Conservation (phyloP, 92 coral and sea anemone genomes). For the Actinostola sp. region DNA sequence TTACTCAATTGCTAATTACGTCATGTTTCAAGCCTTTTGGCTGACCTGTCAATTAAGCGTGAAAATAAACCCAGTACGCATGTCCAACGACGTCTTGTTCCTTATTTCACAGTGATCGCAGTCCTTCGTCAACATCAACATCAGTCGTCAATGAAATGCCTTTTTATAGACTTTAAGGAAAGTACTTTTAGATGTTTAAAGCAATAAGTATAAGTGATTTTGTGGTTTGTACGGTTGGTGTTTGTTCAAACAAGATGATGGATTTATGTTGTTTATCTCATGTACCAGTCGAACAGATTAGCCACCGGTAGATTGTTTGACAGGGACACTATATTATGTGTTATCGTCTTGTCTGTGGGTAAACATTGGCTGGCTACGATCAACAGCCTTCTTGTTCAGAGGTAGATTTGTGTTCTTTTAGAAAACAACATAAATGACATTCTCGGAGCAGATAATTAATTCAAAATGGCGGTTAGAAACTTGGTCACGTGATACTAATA, state of each 20-base stretch:
- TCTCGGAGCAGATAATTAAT: too few species aligned
- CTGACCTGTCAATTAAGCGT: constrained; percentile 58
- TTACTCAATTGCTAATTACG: constrained; percentile 74
- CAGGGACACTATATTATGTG: too few species aligned
- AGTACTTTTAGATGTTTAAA: background rate
- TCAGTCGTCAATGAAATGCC: too few species aligned
- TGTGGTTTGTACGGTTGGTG: background rate
- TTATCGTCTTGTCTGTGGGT: too few species aligned
- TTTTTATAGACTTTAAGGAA: too few species aligned
- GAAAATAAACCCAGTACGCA: constrained; percentile 36
- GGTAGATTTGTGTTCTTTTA: too few species aligned
- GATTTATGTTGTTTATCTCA: background rate
- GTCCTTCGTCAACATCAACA: too few species aligned
- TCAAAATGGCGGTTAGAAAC: too few species aligned
- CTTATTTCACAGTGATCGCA: constrained; percentile 66
- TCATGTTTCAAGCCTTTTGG: constrained; percentile 68
- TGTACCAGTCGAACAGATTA: background rate
- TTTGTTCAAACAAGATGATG: background rate
- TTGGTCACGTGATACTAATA: too few species aligned
- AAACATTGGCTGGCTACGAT: too few species aligned
- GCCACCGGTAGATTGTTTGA: background rate
- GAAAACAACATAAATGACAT: too few species aligned
- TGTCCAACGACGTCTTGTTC: constrained; percentile 32
- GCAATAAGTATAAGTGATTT: background rate
- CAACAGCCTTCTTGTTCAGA: too few species aligned